Conservation (phyloP, 2,888 invertebrate species). For the Melieria crassipennis region DNA sequence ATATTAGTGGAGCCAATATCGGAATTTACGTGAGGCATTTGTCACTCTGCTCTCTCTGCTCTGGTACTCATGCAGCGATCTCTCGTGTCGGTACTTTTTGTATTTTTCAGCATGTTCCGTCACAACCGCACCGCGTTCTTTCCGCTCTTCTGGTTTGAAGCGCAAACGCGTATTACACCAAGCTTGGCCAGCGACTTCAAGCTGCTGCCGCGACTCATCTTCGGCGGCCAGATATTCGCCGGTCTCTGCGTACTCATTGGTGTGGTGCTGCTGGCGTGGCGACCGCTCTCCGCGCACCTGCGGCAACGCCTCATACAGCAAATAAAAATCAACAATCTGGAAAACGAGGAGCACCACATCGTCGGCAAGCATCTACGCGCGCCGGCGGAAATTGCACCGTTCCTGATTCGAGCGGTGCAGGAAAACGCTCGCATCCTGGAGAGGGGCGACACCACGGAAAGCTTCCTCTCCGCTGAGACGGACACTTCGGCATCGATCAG, state of each 20-base stretch:
- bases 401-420: constrained; percentile 9
- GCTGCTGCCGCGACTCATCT: constrained; percentile 43
- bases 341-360: constrained; percentile 4
- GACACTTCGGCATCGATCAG: too few relatives aligned
- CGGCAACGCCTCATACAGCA: constrained; percentile 49
- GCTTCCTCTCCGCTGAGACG: too few relatives aligned
- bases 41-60: background rate
- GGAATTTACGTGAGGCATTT: constrained; percentile 71
- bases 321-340: constrained; percentile 48
- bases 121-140: constrained; percentile 48
- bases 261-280: constrained; percentile 49
- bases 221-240: constrained; percentile 45
- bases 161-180: constrained; percentile 47
- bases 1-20: constrained; percentile 73
- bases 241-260: constrained; percentile 43
- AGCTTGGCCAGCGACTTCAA: constrained; percentile 47
- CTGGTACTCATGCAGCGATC: background rate
- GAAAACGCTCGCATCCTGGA: constrained; percentile 9
- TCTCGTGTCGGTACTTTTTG: background rate
- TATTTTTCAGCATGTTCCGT: constrained; percentile 47
- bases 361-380: constrained; percentile 19
- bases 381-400: constrained; percentile 10
- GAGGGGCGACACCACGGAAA: constrained; percentile 13
- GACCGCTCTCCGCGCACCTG: constrained; percentile 46
- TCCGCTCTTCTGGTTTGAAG: constrained; percentile 57